phyloP scores from a whole-genome alignment of 2,888 invertebrate genomes.

The Drosophila histrio region DNA sequence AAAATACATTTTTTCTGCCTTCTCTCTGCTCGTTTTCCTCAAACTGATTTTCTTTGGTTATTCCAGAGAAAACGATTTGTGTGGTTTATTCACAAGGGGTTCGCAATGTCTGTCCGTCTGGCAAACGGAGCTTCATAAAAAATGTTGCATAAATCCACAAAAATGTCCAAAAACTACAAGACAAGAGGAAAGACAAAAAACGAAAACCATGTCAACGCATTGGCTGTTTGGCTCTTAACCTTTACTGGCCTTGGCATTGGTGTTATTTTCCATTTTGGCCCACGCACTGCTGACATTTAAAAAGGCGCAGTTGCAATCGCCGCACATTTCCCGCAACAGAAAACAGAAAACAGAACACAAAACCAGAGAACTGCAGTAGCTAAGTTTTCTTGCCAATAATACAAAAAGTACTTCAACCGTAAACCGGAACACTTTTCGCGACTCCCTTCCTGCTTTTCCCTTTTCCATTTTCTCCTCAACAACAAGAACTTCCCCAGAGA shows the following conservation, averaged over 20 bases:
- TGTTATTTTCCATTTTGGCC: slow-evolving; percentile 30
- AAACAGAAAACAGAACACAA: neutral
- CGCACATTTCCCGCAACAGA: neutral
- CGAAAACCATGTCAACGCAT: slow-evolving; percentile 29
- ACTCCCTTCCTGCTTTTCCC: neutral
- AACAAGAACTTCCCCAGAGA: slow-evolving; percentile 14
- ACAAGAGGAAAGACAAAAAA: slow-evolving; percentile 11
- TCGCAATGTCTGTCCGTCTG: slow-evolving; percentile 12
- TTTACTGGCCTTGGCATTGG: slow-evolving; percentile 41
- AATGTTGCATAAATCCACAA: slow-evolving; percentile 37
- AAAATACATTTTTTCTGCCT: slow-evolving; percentile 35
- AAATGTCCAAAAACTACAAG: neutral
- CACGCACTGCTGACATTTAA: slow-evolving; percentile 68
- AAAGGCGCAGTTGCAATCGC: slow-evolving; percentile 42
- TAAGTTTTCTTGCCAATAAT: slow-evolving; percentile 27
- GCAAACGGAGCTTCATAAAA: slow-evolving; percentile 35
- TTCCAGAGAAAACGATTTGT: slow-evolving; percentile 54
- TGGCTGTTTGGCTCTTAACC: slow-evolving; percentile 47
- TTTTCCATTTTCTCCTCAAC: neutral
- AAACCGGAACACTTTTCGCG: neutral
- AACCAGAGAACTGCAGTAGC: slow-evolving; percentile 14
- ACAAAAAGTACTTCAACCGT: slow-evolving; percentile 6
- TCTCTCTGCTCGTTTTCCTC: slow-evolving; percentile 21
- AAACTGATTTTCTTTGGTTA: slow-evolving; percentile 9
- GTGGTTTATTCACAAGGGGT: slow-evolving; percentile 40